Evolutionary conservation across 2,113 vertebrate genomes (phyloP), one percentile per base, ranked within the genome.

Genomic region (Argyrosomus japonicus): DNA sequence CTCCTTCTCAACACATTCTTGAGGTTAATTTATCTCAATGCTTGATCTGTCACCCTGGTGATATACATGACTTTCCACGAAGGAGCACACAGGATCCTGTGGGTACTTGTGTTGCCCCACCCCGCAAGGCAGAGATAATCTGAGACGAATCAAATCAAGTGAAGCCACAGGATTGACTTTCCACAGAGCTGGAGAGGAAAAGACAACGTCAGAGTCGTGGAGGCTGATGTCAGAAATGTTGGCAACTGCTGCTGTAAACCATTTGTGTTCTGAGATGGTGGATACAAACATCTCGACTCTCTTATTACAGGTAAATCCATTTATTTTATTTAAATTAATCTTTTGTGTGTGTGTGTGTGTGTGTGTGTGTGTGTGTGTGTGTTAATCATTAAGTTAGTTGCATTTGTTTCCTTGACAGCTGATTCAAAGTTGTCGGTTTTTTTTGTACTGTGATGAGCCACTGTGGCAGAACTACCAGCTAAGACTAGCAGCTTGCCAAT

Each of bases 151-250:
- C 84, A 88, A 84, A 86, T 89, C 83, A 89, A 91, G 73, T 0
- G 36, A 91, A 74, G 82, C 77, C 63, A 91, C 21, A 6, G 85
- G 89, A 90, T 86, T 91, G 88, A 88, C 84, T 91, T 83, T 60
- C 82, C 58, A 61, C 54, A 84, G 68, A 82, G 71, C 77, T 11
- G 7, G 51, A 54, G 58, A 69, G 62, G 32, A 18, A 62, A 60
- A 51, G 68, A 67, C 47, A 43, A 63, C 86, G 69, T 86, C 84
- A 86, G 71, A 79, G 82, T 62, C 5, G 53, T 29, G 75, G 36
- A 76, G 60, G 25, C n/a, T 51, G 60, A 71, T 79, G 67, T 87
- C 71, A 82, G 82, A 69, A 69, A 70, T 80, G 61, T 25, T 69
- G 69, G 75, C 23, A 40, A 18, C 48, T 57, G 60, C 29, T 68